Evolutionary conservation across 2,797 vertebrate genomes (phyloP), one percentile per base, ranked within the genome.

Genomic region (Acrossocheilus wenchowensis): DNA sequence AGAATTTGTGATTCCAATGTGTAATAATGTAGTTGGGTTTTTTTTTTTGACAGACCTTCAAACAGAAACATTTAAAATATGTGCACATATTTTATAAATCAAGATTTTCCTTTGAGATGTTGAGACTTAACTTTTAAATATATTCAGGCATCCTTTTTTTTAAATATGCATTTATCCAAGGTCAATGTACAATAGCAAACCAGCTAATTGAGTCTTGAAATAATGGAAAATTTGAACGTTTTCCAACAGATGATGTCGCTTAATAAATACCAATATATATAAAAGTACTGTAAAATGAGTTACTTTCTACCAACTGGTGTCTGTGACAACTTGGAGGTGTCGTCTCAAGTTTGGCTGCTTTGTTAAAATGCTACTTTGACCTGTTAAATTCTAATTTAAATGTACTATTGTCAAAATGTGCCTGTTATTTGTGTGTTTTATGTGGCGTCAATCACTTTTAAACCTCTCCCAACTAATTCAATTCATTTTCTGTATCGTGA

Each of bases 321-420:
- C 15, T 84, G 74, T 78, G 15, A 57, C 23, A 78, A 72, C 48
- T 80, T 66, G 5, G 34, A 43, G 82, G 45, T 60, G 66, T 81
- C 36, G 81, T 75, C 78, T 48, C 30, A 34, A 52, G 43, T 34
- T 86, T 64, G 57, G 41, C 11, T 77, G 50, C 77, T 81, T 84
- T 78, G 60, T 79, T 80, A 41, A 57, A 88, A 81, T 87, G 64
- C 80, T 81, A 68, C 60, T 73, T 85, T 75, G 39, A 68, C 74
- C 50, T 77, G 80, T 79, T 78, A 36, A 78, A 78, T 68, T 78
- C 62, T 39, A 36, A 43, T 39, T 86, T 75, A 81, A 62, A 54
- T 81, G 82, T 89, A 34, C 78, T 86, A 1, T 41, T 89, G 82
- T 87, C 41, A 77, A 57, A 77, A 54, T 88, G 89, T 88, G 72